Percentiles rank a stretch among this genome's conserved stretches.
Evolutionary conservation across 2,113 vertebrate genomes (phyloP).

Genomic region (Dicentrarchus labrax): DNA sequence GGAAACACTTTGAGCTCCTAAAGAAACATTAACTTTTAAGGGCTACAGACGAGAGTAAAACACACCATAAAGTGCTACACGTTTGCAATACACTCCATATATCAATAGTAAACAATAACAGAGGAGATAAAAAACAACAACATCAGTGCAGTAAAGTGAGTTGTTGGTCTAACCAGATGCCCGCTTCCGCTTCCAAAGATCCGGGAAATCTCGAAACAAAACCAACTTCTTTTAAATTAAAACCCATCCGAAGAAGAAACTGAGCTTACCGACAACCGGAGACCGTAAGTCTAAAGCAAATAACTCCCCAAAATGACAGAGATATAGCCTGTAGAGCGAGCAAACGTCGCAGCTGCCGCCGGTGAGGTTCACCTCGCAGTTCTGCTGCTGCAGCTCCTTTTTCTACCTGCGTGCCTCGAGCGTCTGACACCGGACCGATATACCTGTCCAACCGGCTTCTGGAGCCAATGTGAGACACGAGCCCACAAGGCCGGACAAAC

Average conservation of each 20-base stretch:
- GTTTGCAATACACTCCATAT: background rate
- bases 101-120: background rate
- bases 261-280: background rate
- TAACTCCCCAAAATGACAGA: background rate
- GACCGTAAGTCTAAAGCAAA: background rate
- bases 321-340: accelerated
- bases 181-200: slow-evolving; percentile 19
- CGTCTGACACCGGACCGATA: background rate
- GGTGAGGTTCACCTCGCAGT: too few species aligned
- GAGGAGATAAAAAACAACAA: background rate
- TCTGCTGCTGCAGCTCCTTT: background rate
- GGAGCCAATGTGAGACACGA: background rate
- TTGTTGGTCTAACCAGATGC: background rate
- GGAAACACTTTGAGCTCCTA: background rate
- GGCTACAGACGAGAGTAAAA: background rate
- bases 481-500: background rate
- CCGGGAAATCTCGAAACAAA: background rate
- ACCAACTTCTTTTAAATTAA: background rate
- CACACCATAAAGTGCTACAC: accelerated
- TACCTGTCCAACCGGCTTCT: slow-evolving; percentile 15
- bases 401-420: background rate
- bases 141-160: background rate
- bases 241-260: background rate
- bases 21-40: slow-evolving; percentile 17
- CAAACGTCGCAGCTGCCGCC: background rate